Evolutionary conservation across 2,888 invertebrate species (phyloP).

Genomic region (Galerucella pusilla): DNA sequence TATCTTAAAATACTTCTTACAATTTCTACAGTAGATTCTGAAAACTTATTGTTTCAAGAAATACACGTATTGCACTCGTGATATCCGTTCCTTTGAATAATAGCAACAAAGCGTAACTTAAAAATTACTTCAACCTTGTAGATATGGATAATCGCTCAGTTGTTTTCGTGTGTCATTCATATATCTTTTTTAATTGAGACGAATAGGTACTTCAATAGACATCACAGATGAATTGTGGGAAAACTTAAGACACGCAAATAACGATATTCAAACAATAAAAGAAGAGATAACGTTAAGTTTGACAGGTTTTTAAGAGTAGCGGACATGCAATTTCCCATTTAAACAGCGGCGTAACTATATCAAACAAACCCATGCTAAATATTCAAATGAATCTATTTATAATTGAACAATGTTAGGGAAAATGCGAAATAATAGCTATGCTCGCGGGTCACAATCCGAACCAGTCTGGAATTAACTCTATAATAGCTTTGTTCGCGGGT

Average conservation of each 20-base stretch:
- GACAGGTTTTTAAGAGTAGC: background rate
- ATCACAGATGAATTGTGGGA: conserved; percentile 31
- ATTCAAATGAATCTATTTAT: background rate
- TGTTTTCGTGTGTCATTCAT: conserved; percentile 33
- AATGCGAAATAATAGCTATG: background rate
- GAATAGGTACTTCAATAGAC: conserved; percentile 28
- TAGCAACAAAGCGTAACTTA: conserved; percentile 36
- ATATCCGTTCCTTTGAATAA: conserved; percentile 39
- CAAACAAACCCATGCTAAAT: background rate
- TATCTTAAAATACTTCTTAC: too few species aligned
- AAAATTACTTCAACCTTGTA: conserved; percentile 38
- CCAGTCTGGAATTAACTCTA: too few species aligned
- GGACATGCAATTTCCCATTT: background rate
- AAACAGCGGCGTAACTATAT: background rate
- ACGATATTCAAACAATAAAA: conserved; percentile 22
- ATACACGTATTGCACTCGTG: conserved; percentile 2
- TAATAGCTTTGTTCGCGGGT: too few species aligned
- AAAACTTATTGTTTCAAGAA: background rate
- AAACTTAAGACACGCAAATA: conserved; percentile 6
- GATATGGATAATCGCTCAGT: conserved; percentile 30
- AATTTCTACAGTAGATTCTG: background rate
- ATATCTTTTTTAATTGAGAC: conserved; percentile 35
- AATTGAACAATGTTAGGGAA: background rate
- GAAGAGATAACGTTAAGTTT: conserved; percentile 8
- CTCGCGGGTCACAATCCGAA: too few species aligned